Percentiles rank a stretch among this genome's conserved stretches.
Conservation (phyloP, 2,888 invertebrate species). For the Frankliniella intonsa region DNA sequence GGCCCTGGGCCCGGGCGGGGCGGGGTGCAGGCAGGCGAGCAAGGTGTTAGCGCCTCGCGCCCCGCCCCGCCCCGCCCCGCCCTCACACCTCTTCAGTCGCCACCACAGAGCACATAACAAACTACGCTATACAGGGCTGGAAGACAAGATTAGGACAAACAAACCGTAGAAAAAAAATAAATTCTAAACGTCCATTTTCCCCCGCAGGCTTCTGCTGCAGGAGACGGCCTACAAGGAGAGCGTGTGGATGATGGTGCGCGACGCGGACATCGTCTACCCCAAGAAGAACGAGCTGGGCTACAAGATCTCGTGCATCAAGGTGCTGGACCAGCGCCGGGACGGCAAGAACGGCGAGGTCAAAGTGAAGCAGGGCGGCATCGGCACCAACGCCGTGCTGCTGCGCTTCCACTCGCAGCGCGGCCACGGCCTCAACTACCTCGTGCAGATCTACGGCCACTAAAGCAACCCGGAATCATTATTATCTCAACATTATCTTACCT, state of each 20-base stretch:
- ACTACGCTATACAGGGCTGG: too few species aligned
- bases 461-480: too few species aligned
- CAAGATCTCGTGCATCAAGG: slow-evolving; percentile 15
- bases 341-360: neutral
- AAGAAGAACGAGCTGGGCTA: slow-evolving; percentile 3
- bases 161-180: neutral
- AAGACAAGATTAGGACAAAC: neutral
- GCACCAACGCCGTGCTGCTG: neutral
- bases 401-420: slow-evolving; percentile 21
- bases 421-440: slow-evolving; percentile 8
- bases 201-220: slow-evolving; percentile 1
- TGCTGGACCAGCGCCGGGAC: neutral
- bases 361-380: neutral
- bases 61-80: too few species aligned
- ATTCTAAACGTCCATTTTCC: neutral
- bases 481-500: too few species aligned
- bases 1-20: neutral
- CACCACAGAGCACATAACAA: too few species aligned
- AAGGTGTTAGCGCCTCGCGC: neutral
- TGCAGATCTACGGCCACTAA: slow-evolving; percentile 17
- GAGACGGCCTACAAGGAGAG: slow-evolving; percentile 17
- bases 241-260: neutral
- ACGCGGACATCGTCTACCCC: slow-evolving; percentile 9
- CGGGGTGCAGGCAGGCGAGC: neutral
- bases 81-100: neutral